Conservation (phyloP, 2,113 vertebrate genomes). For the Caloenas nicobarica region DNA sequence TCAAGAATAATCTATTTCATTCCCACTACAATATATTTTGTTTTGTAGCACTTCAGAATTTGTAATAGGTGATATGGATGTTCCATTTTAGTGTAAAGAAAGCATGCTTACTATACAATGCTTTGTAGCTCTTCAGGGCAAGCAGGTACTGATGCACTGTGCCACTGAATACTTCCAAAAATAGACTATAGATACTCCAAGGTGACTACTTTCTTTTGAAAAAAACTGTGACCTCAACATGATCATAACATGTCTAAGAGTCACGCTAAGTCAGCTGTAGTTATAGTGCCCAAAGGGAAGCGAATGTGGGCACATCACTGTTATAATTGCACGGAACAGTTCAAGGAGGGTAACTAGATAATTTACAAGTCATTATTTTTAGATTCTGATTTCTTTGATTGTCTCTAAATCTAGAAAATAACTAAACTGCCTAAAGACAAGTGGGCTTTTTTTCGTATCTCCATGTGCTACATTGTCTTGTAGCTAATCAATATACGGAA, state of each 20-base stretch:
- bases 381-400: neutral
- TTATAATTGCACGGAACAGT: neutral
- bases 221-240: neutral
- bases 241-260: neutral
- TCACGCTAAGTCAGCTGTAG: neutral
- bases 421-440: neutral
- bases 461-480: neutral
- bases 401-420: neutral
- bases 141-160: neutral
- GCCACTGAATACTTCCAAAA: neutral
- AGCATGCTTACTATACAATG: neutral
- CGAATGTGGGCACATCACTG: neutral
- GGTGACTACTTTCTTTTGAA: neutral
- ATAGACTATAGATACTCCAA: neutral
- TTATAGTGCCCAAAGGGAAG: neutral
- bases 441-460: neutral
- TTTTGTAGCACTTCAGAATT: neutral
- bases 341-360: neutral
- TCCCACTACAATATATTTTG: neutral
- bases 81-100: neutral
- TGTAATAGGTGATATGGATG: neutral
- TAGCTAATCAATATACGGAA: conserved; percentile 3
- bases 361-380: neutral
- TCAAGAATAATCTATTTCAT: neutral
- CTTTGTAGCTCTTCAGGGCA: neutral